Evolutionary conservation across 2,113 vertebrate species (phyloP).

Genomic region (Lophius piscatorius): DNA sequence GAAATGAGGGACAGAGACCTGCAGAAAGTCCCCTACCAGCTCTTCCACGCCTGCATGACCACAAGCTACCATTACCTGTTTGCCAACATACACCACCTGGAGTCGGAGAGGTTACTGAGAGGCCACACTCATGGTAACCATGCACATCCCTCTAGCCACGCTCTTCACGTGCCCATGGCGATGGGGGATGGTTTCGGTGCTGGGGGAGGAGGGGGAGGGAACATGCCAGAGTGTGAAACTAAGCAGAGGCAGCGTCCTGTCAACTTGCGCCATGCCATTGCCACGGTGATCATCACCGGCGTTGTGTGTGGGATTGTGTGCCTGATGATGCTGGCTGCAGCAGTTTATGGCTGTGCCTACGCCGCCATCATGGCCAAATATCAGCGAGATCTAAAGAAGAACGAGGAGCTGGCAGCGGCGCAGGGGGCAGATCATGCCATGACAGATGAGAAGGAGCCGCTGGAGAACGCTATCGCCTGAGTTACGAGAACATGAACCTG

Average conservation of each 20-base stretch:
- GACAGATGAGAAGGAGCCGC: conserved; percentile 80
- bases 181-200: conserved; percentile 62
- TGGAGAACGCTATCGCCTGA: conserved; percentile 81
- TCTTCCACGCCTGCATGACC: conserved; percentile 87
- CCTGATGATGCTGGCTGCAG: conserved; percentile 95
- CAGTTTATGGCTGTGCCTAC: conserved; percentile 93
- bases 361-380: conserved; percentile 91
- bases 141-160: conserved; percentile 67
- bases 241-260: conserved; percentile 83
- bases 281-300: conserved; percentile 92
- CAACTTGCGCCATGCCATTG: conserved; percentile 90
- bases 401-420: conserved; percentile 65
- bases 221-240: conserved; percentile 79
- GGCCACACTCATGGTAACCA: conserved; percentile 72
- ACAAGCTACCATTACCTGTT: conserved; percentile 78
- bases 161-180: conserved; percentile 66
- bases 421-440: conserved; percentile 55
- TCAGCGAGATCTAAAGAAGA: conserved; percentile 84
- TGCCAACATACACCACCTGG: conserved; percentile 78
- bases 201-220: conserved; percentile 36
- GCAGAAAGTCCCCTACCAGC: conserved; percentile 90
- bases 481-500: conserved; percentile 42
- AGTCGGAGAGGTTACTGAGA: conserved; percentile 67
- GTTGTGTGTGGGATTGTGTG: conserved; percentile 93
- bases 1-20: conserved; percentile 87